Evolutionary conservation across 2,797 vertebrate genomes (phyloP).

Genomic region (Pyrocephalus nanus): DNA sequence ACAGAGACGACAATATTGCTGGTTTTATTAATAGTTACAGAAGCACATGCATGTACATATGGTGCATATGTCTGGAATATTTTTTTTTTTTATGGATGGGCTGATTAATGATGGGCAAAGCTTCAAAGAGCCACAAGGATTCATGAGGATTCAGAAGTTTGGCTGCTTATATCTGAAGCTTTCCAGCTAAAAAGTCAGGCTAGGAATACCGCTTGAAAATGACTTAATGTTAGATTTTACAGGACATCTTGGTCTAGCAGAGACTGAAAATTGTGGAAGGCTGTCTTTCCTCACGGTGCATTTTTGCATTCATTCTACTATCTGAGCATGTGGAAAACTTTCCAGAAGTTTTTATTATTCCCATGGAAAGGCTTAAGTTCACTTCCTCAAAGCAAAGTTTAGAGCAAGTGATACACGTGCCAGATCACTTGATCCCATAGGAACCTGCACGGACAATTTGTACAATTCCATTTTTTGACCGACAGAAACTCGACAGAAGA

Average conservation of each 20-base stretch:
- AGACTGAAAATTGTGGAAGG: not conserved
- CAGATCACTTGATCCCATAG: not conserved
- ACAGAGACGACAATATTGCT: not conserved
- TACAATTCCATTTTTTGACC: not conserved
- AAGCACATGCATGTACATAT: not conserved
- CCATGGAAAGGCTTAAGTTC: not conserved
- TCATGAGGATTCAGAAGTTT: conserved; percentile 3
- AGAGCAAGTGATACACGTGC: not conserved
- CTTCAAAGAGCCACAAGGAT: not conserved
- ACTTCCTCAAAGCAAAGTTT: not conserved
- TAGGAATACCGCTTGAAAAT: not conserved
- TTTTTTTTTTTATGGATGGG: conserved; percentile 1
- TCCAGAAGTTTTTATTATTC: not conserved
- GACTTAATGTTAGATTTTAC: not conserved
- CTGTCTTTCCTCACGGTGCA: not conserved
- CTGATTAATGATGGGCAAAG: conserved; percentile 32
- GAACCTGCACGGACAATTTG: not conserved
- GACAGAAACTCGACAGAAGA: not conserved
- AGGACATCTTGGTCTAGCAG: not conserved
- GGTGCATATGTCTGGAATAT: not conserved
- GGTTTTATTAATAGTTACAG: conserved; percentile 19
- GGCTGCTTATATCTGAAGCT: not conserved
- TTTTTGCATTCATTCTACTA: not conserved
- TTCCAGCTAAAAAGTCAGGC: not conserved
- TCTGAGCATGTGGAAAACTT: not conserved